Percentiles rank a stretch among this genome's conserved stretches.
These are phyloP conservation scores for Craseonycteris thonglongyai DNA, from an alignment of 2,113 vertebrate species.

Conservation along the genomic window DNA sequence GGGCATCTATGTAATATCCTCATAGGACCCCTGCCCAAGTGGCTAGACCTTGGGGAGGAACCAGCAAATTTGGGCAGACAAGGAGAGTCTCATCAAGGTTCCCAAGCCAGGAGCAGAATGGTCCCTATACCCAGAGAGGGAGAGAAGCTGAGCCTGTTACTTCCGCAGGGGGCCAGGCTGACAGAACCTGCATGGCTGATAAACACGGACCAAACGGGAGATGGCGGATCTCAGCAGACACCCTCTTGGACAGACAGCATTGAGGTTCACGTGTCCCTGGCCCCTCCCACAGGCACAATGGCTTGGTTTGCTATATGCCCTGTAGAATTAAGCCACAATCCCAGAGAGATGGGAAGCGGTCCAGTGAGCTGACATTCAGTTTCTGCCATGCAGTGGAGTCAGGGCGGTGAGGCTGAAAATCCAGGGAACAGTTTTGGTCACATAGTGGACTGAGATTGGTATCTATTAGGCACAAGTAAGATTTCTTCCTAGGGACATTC, in stretches of 20 bases:
- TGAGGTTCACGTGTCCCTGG: neutral
- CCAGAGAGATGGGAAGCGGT: neutral
- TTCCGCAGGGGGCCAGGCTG: too few species aligned
- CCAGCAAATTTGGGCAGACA: too few species aligned
- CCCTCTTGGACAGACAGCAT: neutral
- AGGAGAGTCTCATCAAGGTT: too few species aligned
- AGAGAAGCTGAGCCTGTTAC: too few species aligned
- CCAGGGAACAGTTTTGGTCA: neutral
- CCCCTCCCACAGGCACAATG: rapidly evolving
- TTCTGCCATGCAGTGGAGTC: neutral
- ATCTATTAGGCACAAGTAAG: neutral
- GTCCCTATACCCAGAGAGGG: too few species aligned
- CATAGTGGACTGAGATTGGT: neutral
- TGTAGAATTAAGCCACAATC: neutral
- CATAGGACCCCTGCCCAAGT: too few species aligned
- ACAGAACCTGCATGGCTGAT: too few species aligned
- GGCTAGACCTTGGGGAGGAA: too few species aligned
- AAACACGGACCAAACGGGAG: too few species aligned
- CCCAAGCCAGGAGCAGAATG: too few species aligned
- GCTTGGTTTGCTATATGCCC: neutral
- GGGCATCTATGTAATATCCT: too few species aligned
- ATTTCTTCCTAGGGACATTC: neutral
- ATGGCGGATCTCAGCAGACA: neutral
- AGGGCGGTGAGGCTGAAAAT: neutral
- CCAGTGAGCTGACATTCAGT: neutral